Base-by-base conservation (phyloP, 2,888 invertebrate genomes). In the Dioctria linearis region DNA sequence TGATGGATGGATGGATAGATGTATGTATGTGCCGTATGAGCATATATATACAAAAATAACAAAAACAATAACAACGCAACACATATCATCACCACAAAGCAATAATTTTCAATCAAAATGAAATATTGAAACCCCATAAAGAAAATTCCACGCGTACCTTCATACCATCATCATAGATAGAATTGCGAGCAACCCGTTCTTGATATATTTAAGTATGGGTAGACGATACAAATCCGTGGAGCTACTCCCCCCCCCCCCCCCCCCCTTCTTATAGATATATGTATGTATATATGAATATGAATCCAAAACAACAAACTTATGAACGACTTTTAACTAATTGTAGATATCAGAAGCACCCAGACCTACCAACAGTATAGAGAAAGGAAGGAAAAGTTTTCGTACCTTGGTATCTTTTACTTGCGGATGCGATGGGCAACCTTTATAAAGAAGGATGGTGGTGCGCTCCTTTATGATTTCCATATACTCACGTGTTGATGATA, bases 41-140 rank as follows among this genome's bases (percentile, higher is more conserved):
- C 8, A 13, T 61, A 25, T 6, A 13, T 61, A 25, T 6, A 25
- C 13, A 61, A 11, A 25, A 25, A 13, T 13, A 61, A 25, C 13
- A n/a, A 49, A 37, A 71, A 71, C 51, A 25, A 25, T 59, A 57
- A 8, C n/a, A 59, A 57, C n/a, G 75, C 13, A 13, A 57, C 75
- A 75, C 61, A 75, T 59, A 83, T 83, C 81, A 80, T 73, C 78
- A 82, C 82, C 83, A 83, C 82, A 82, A 80, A 82, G 81, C 82
- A 83, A 84, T 84, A 83, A 83, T 83, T 83, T 84, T 83, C 84
- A 84, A 83, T 84, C 83, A 81, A 83, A 78, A 78, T 78, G 66
- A 78, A 78, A 78, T 78, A 78, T 78, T 78, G 66, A 78, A 78
- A 78, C 66, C 78, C 78, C 66, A 66, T 78, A 78, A 78, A 49